Evolutionary conservation across 2,888 invertebrate species (phyloP), one percentile per base, ranked within the genome.

Genomic region (Hecatera dysodea): DNA sequence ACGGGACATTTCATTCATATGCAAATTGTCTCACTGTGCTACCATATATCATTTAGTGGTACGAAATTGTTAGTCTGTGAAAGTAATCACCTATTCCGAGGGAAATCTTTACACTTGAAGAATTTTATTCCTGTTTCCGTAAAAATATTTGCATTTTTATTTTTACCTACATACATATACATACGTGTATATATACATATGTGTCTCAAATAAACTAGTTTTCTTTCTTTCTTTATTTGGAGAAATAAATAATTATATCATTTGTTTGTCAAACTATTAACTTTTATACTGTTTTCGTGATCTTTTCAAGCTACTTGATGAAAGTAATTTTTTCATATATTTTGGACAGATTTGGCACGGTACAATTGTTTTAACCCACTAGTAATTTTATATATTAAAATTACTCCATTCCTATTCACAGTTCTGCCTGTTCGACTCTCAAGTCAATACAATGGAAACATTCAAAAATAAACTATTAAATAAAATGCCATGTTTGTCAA

Each of bases 1-100:
- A 63, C 57, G 19, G 61, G 17, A 77, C 69, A 79, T 79, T 24
- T 78, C 75, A 81, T 80, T 78, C 82, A 80, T 78, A 78, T 80
- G 77, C 74, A 81, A 78, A 80, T 85, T 57, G 61, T 67, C 48
- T 60, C 57, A 69, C 70, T 77, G 62, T 75, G 75, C 72, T 76
- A 70, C 64, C 63, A 61, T 75, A 66, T 70, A 73, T 78, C 61
- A 81, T 85, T 75, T 72, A 42, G 73, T 72, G 56, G 53, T 57
- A 63, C 24, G 53, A 70, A 75, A 78, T 67, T 72, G 75, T 76
- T 72, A 69, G 67, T 75, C 60, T 71, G 50, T 78, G 64, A 67
- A 78, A 69, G 48, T 64, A 74, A 75, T 72, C 68, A 63, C 27
- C 24, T 65, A 52, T 71, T 66, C 36, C 42, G 27, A 46, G 27